Evolutionary conservation across 2,113 vertebrate genomes (phyloP).

Genomic region (Limanda limanda): DNA sequence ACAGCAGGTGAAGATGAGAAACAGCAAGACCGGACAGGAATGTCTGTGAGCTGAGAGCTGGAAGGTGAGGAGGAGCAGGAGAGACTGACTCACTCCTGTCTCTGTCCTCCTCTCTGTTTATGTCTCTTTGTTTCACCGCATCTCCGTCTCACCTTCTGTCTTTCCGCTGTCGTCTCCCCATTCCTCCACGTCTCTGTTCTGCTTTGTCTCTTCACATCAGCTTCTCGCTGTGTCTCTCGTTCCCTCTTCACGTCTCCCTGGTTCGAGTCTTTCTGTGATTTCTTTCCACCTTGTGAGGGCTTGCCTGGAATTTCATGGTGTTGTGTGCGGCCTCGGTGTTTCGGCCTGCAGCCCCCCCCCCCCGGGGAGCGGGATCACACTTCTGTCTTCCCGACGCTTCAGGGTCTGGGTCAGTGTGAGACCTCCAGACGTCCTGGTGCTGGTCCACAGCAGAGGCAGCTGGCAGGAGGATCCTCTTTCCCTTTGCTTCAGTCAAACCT

Average conservation of each 20-base stretch:
- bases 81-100: constrained; percentile 56
- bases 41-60: constrained; percentile 46
- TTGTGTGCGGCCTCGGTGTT: constrained; percentile 23
- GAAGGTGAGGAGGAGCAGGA: constrained; percentile 52
- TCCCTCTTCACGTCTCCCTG: neutral
- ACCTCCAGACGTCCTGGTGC: too few relatives aligned
- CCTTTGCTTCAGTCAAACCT: constrained; percentile 10
- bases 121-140: constrained; percentile 15
- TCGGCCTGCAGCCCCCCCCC: neutral
- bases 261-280: neutral
- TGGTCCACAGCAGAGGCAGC: constrained; percentile 1
- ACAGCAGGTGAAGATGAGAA: constrained; percentile 36
- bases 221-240: neutral
- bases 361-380: neutral
- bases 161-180: neutral
- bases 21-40: constrained; percentile 59
- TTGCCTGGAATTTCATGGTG: constrained; percentile 59
- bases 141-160: constrained; percentile 8
- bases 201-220: neutral
- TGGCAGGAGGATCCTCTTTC: constrained; percentile 31
- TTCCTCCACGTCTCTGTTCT: neutral
- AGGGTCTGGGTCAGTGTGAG: neutral
- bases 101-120: constrained; percentile 34
- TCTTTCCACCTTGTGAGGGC: constrained; percentile 55
- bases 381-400: neutral